phyloP scores from a whole-genome alignment of 2,797 vertebrate genomes.

The Hapalemur alaotrensis region DNA sequence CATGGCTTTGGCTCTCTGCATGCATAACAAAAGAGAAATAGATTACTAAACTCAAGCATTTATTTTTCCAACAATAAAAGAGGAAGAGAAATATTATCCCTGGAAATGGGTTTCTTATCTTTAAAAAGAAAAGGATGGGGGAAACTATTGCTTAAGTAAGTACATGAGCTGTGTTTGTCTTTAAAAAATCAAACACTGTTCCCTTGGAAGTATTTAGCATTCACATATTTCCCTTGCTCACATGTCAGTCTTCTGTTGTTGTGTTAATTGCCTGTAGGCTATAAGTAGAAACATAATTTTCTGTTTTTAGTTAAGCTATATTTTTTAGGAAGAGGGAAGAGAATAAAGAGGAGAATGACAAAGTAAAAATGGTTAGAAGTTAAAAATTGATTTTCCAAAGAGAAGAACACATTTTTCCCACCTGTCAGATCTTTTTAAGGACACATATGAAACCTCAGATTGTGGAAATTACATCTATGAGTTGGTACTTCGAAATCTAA shows the following conservation, averaged over 20 bases:
- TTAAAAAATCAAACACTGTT: neutral
- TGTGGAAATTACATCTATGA: conserved; percentile 27
- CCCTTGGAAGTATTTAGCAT: conserved; percentile 50
- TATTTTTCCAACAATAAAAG: conserved; percentile 39
- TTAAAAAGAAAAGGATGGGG: conserved; percentile 6
- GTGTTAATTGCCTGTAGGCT: neutral
- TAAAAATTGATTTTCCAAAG: conserved; percentile 44
- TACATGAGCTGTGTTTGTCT: neutral
- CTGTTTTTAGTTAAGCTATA: conserved; percentile 15
- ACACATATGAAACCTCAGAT: neutral
- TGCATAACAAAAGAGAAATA: conserved; percentile 35
- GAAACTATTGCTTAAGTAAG: conserved; percentile 24
- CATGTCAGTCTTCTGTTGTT: conserved; percentile 4
- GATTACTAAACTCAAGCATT: neutral
- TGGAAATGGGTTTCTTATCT: neutral
- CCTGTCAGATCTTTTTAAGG: conserved; percentile 36
- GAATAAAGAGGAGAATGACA: neutral
- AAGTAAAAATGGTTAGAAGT: neutral
- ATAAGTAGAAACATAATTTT: neutral
- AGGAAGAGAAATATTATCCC: conserved; percentile 48
- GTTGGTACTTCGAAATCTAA: conserved; percentile 16
- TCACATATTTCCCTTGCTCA: conserved; percentile 30
- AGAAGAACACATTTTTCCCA: neutral
- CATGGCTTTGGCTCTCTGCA: neutral
- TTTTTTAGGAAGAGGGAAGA: neutral